Percentiles rank a stretch among this genome's conserved stretches.
Evolutionary conservation across 2,888 invertebrate species (phyloP).

Genomic region (Cheilosia grossa): DNA sequence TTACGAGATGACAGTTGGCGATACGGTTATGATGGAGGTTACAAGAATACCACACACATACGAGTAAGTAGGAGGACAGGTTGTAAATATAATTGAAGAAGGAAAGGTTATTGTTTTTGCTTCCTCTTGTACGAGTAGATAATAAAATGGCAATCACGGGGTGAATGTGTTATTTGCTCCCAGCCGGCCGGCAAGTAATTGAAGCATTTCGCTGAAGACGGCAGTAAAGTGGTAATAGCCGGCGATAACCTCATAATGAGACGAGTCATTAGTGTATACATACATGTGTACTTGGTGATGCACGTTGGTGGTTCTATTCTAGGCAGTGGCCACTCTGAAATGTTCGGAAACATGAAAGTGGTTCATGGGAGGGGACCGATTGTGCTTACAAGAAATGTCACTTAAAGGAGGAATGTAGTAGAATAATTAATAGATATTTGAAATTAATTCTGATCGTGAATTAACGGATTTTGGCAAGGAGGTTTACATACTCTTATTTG

Average conservation of each 20-base stretch:
- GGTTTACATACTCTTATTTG: too few relatives aligned
- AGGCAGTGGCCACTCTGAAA: background rate
- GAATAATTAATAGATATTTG: too few relatives aligned
- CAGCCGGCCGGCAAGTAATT: slow-evolving; percentile 17
- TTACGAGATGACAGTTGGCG: slow-evolving; percentile 41
- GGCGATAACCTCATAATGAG: slow-evolving; percentile 4
- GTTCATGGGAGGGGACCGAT: background rate
- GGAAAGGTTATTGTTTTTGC: slow-evolving; percentile 25
- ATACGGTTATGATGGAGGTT: slow-evolving; percentile 27
- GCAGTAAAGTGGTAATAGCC: slow-evolving; percentile 18
- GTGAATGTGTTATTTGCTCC: slow-evolving; percentile 38
- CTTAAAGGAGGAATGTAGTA: too few relatives aligned
- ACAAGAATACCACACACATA: background rate
- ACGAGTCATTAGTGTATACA: background rate
- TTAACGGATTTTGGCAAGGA: too few relatives aligned
- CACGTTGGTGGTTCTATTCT: background rate
- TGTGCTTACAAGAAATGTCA: too few relatives aligned
- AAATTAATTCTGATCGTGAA: too few relatives aligned
- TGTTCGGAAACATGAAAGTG: background rate
- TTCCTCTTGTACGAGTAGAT: slow-evolving; percentile 19
- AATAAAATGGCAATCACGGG: slow-evolving; percentile 39
- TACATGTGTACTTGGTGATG: background rate
- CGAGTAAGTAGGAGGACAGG: background rate
- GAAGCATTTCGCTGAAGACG: slow-evolving; percentile 21
- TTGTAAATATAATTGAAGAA: slow-evolving; percentile 5